A percentile compares a stretch with the other conserved stretches of the same genome.
phyloP scores from a whole-genome alignment of 2,113 vertebrate genomes.

The Piaya cayana region DNA sequence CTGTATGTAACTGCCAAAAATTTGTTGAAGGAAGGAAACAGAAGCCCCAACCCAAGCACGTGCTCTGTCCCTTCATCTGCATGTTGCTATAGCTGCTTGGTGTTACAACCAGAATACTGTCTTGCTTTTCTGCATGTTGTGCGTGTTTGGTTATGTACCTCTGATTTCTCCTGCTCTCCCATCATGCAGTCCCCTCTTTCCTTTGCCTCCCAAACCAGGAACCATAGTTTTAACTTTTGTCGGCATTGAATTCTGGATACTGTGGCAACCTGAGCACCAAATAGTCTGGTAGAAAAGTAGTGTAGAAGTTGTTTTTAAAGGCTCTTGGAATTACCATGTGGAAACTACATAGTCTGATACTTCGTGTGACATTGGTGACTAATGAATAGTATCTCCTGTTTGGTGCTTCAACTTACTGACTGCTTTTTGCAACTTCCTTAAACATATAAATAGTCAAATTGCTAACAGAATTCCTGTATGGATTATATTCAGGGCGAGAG shows the following conservation, averaged over 20 bases:
- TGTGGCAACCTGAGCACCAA: not conserved
- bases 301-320: not conserved
- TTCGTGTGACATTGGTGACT: not conserved
- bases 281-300: not conserved
- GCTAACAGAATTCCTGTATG: not conserved
- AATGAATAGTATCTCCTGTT: not conserved
- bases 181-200: not conserved
- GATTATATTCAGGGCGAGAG: not conserved
- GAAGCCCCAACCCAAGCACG: not conserved
- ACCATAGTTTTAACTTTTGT: not conserved
- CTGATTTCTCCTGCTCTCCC: not conserved
- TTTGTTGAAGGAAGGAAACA: not conserved
- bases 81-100: not conserved
- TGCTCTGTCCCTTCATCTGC: not conserved
- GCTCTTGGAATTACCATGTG: not conserved
- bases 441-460: not conserved
- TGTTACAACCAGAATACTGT: not conserved
- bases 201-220: not conserved
- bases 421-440: not conserved
- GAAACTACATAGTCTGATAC: not conserved
- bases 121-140: not conserved
- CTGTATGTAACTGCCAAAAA: not conserved
- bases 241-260: not conserved
- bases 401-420: not conserved
- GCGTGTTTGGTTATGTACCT: fast-evolving